These are phyloP conservation scores for Limanda limanda DNA, from an alignment of 2,113 vertebrate genomes.

Conservation along the genomic window DNA sequence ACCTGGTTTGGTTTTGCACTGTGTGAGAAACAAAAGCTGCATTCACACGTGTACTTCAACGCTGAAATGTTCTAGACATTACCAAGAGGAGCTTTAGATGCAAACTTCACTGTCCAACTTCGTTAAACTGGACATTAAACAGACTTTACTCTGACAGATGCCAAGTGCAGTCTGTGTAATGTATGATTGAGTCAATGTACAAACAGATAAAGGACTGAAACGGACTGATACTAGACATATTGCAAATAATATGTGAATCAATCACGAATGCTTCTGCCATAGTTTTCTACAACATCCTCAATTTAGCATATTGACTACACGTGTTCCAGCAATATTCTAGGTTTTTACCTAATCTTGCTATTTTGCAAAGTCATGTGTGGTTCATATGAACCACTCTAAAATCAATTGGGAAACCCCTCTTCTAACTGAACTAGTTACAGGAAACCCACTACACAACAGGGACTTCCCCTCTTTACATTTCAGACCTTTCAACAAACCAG, in stretches of 20 bases:
- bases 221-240: not conserved
- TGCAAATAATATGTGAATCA: not conserved
- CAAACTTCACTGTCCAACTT: not conserved
- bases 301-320: not conserved
- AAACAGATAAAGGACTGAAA: not conserved
- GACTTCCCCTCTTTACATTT: constrained; percentile 59
- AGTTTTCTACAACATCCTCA: not conserved
- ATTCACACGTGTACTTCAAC: not conserved
- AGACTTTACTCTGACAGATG: not conserved
- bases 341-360: too few species aligned
- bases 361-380: constrained; percentile 50
- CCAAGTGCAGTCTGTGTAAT: not conserved
- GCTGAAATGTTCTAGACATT: not conserved
- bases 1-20: not conserved
- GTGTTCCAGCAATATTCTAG: too few species aligned
- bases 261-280: not conserved
- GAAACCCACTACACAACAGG: constrained; percentile 29
- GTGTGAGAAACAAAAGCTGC: not conserved
- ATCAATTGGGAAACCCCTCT: constrained; percentile 47
- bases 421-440: constrained; percentile 50
- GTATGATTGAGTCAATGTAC: not conserved
- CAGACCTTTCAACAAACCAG: not conserved
- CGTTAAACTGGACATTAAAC: not conserved
- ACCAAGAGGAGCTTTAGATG: not conserved
- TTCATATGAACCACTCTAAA: constrained; percentile 14